phyloP scores from a whole-genome alignment of 2,888 invertebrate species.

The Siphonodentalium dalli region DNA sequence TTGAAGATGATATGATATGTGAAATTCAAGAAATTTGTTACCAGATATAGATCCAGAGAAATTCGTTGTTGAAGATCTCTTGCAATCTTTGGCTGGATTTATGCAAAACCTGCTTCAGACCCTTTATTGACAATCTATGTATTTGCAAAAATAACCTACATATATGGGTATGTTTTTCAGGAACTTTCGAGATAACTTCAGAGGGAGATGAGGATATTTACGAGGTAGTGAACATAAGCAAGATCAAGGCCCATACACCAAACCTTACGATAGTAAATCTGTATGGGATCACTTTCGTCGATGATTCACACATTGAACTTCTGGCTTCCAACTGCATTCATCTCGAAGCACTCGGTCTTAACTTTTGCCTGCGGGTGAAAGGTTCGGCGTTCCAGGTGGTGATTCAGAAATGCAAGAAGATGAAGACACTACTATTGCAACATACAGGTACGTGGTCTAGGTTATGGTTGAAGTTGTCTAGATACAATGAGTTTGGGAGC shows the following conservation, averaged over 20 bases:
- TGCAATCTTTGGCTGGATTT: too few species aligned
- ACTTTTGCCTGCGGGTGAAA: conserved; percentile 95
- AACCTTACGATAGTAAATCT: conserved; percentile 96
- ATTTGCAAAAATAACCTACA: background rate
- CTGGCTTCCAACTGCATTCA: conserved; percentile 88
- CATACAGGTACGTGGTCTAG: conserved; percentile 81
- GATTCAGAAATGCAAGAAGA: conserved; percentile 89
- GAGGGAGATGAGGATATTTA: conserved; percentile 97
- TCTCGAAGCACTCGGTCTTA: conserved; percentile 95
- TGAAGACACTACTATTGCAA: conserved; percentile 92
- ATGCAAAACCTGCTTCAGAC: too few species aligned
- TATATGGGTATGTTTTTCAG: conserved; percentile 35
- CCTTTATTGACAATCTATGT: too few species aligned
- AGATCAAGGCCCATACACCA: conserved; percentile 96
- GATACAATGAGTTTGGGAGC: too few species aligned
- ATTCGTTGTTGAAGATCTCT: too few species aligned
- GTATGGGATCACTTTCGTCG: conserved; percentile 97
- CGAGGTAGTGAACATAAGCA: conserved; percentile 90
- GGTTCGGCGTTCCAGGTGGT: conserved; percentile 94
- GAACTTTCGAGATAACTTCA: conserved; percentile 68
- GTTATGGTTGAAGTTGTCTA: too few species aligned
- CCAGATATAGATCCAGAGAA: too few species aligned
- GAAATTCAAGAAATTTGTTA: too few species aligned
- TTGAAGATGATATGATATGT: too few species aligned
- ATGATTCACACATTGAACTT: conserved; percentile 98